phyloP scores from a whole-genome alignment of 2,113 vertebrate species.

The Amphiprion ocellaris region DNA sequence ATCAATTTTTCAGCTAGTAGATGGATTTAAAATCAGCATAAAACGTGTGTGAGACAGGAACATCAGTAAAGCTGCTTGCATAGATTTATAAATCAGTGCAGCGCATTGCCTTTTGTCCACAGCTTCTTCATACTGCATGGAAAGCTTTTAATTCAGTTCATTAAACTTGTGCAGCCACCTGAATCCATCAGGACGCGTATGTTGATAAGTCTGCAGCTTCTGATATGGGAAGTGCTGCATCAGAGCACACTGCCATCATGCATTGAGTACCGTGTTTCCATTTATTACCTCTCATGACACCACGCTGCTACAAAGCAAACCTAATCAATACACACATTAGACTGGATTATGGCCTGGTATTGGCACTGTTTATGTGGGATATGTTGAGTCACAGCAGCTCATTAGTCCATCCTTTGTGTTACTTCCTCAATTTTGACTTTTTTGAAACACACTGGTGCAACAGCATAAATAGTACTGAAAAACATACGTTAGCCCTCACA shows the following conservation, averaged over 20 bases:
- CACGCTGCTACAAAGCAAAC: not conserved
- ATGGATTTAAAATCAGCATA: not conserved
- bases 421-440: not conserved
- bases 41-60: not conserved
- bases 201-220: slow-evolving; percentile 7
- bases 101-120: not conserved
- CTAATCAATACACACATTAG: not conserved
- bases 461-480: no score
- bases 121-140: not conserved
- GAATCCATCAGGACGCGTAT: not conserved
- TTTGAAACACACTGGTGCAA: no score
- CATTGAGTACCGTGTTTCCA: not conserved
- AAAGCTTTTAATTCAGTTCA: not conserved
- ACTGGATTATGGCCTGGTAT: not conserved
- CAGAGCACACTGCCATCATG: not conserved
- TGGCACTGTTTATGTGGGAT: not conserved
- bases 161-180: not conserved
- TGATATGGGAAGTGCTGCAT: not conserved
- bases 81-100: slow-evolving; percentile 5
- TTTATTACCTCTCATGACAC: slow-evolving; percentile 8
- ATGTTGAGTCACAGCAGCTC: slow-evolving; percentile 3
- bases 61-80: not conserved
- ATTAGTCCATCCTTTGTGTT: not conserved
- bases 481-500: no score
- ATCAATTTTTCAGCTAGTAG: not conserved